Percentiles rank a stretch among this genome's conserved stretches.
Evolutionary conservation across 2,113 vertebrate genomes (phyloP).

Genomic region (Apteryx owenii): DNA sequence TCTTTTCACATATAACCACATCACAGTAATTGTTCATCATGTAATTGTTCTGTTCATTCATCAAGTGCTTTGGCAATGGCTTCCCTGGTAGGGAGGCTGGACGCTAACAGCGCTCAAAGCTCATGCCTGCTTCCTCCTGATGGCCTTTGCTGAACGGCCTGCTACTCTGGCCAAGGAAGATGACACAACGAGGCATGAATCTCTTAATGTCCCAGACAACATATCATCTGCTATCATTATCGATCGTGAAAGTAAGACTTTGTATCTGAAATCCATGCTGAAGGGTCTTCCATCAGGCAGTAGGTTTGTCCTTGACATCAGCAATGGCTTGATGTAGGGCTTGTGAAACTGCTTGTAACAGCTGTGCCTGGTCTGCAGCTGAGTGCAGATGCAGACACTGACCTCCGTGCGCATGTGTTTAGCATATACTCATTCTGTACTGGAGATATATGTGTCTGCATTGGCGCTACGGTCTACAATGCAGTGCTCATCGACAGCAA

Average conservation of each 20-base stretch:
- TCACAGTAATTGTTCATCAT: too few species aligned
- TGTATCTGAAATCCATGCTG: neutral
- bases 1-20: neutral
- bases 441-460: too few species aligned
- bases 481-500: neutral
- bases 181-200: neutral
- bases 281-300: neutral
- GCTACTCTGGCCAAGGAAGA: neutral
- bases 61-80: neutral
- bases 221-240: neutral
- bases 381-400: too few species aligned
- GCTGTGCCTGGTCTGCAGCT: too few species aligned
- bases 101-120: neutral
- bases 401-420: too few species aligned
- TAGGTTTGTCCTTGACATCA: neutral
- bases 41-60: neutral
- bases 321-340: neutral
- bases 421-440: too few species aligned
- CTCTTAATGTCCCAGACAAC: neutral
- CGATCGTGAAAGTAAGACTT: neutral
- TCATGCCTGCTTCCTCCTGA: neutral
- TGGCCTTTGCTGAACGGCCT: neutral
- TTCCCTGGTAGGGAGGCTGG: neutral
- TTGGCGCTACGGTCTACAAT: neutral
- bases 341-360: too few species aligned